A percentile compares a stretch with the other conserved stretches of the same genome.
Conservation (phyloP, 2,888 invertebrate species). For the Resseliella maxima region DNA sequence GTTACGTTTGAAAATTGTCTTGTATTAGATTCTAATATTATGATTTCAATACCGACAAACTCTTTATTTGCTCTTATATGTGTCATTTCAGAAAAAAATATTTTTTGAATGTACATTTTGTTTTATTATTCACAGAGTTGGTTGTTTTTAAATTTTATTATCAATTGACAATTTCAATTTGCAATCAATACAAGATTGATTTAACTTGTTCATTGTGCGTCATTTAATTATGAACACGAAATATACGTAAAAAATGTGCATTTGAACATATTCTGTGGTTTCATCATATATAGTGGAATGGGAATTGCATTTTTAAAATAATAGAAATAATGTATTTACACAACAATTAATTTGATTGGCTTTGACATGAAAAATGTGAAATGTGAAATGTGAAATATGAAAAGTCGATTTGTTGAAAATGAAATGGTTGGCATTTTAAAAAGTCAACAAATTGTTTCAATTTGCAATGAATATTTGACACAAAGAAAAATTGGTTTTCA, state of each 20-base stretch:
- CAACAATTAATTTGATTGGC: neutral
- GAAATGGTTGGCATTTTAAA: neutral
- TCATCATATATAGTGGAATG: neutral
- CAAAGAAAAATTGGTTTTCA: constrained; percentile 19
- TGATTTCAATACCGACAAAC: neutral
- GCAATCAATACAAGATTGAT: neutral
- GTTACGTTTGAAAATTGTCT: neutral
- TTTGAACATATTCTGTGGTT: neutral
- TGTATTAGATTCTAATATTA: neutral
- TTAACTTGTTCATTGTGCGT: neutral
- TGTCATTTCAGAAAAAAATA: no score
- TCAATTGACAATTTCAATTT: neutral
- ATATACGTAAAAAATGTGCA: constrained; percentile 37
- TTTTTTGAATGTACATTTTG: neutral
- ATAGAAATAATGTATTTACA: neutral
- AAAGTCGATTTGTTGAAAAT: no score
- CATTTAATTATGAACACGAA: neutral
- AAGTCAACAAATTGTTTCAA: neutral
- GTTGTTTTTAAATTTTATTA: no score
- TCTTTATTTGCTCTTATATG: no score
- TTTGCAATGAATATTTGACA: neutral
- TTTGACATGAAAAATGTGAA: neutral
- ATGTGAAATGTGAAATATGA: no score
- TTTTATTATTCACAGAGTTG: neutral
- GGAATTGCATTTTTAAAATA: neutral